Percentiles rank a stretch among this genome's conserved stretches.
These are phyloP conservation scores for Ditylenchus weischeri DNA, from an alignment of 2,888 invertebrate species.

Conservation along the genomic window DNA sequence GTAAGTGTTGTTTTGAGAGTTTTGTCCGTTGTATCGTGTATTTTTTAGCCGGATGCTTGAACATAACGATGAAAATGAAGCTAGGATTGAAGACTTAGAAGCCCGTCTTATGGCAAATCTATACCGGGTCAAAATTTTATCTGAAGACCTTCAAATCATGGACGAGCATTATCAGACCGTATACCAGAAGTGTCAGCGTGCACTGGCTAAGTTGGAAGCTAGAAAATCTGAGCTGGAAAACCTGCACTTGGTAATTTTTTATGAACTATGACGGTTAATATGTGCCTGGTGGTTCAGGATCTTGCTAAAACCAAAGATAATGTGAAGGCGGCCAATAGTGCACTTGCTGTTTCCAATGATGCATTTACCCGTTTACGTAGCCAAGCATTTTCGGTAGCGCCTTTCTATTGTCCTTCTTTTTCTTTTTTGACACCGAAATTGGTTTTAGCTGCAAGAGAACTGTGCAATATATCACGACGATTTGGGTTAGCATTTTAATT, in stretches of 20 bases:
- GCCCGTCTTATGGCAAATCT: slow-evolving; percentile 34
- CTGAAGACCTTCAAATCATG: slow-evolving; percentile 45
- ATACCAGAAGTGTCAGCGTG: slow-evolving; percentile 29
- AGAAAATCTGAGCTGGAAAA: slow-evolving; percentile 23
- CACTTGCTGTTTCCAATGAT: slow-evolving; percentile 25
- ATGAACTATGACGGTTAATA: background rate
- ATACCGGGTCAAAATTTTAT: slow-evolving; percentile 25
- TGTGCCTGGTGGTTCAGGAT: slow-evolving; percentile 18
- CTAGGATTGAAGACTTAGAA: slow-evolving; percentile 42
- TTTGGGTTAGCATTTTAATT: slow-evolving; percentile 7
- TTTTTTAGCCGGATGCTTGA: slow-evolving; percentile 36
- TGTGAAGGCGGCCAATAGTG: slow-evolving; percentile 22
- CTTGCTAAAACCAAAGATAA: slow-evolving; percentile 34
- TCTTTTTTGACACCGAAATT: background rate
- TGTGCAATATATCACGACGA: slow-evolving; percentile 25
- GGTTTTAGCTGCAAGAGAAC: slow-evolving; percentile 28
- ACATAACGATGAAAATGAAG: slow-evolving; percentile 36
- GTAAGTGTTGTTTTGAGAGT: slow-evolving; percentile 50
- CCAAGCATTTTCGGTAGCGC: slow-evolving; percentile 20
- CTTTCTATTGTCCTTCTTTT: background rate
- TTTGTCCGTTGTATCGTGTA: background rate
- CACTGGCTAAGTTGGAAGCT: slow-evolving; percentile 20
- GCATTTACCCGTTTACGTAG: slow-evolving; percentile 14
- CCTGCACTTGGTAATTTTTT: slow-evolving; percentile 19
- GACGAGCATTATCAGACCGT: slow-evolving; percentile 44